Evolutionary conservation across 92 coral and sea anemone genomes (phyloP), one percentile per base, ranked within the genome.

Genomic region (Virgularia gustaviana): DNA sequence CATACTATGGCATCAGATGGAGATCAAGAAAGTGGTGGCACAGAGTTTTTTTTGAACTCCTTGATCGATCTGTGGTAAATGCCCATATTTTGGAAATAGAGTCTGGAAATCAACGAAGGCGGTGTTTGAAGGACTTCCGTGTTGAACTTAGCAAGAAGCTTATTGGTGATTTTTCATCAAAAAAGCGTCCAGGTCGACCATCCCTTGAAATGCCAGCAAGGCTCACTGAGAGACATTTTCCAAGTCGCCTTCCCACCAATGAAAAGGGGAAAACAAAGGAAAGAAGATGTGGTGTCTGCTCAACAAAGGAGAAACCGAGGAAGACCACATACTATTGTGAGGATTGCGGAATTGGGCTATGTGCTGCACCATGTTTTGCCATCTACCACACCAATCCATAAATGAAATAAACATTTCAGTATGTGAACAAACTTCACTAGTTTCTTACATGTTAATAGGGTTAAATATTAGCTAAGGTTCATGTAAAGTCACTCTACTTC

Each of bases 11-110:
- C 36, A 78, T 78, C 42, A 62, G 22, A 25, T 45, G 10, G 8
- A 59, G 29, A 16, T 52, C 9, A 25, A 38, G 52, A 41, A 79
- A 60, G 19, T 79, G 73, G 84, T 79, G 73, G 84, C 47, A 43
- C 19, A 71, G 79, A 35, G 2, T 72, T 6, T 62, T 80, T 13
- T 80, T 23, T 80, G 85, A 72, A 45, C 75, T 80, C 6, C 41
- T 67, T 36, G 77, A 78, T 53, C 67, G 77, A 7, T 52, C 65
- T 11, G 70, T 78, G 0, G 45, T 67, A 33, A 78, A 78, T 23
- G 32, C 56, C 28, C 13, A 24, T 4, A 63, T 78, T 8, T 23
- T 54, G 24, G 12, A 23, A 2, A 5, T 22, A 27, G 82, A 78
- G 43, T 78, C 77, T 13, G 56, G 57, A 19, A 42, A 67, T 11